phyloP scores from a whole-genome alignment of 2,888 invertebrate genomes.

The Keiferia lycopersicella region DNA sequence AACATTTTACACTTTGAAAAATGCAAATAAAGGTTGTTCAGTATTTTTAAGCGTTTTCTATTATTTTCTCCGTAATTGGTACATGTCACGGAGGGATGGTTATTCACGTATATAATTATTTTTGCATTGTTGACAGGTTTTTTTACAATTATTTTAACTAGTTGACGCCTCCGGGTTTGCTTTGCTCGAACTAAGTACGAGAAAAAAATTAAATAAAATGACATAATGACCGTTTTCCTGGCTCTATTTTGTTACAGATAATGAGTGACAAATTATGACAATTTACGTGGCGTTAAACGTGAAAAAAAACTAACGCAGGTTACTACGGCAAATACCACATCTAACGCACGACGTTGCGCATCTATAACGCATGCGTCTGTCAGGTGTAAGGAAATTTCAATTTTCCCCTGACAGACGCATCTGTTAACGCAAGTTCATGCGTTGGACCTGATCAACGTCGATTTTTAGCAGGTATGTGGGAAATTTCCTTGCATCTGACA shows the following conservation, averaged over 20 bases:
- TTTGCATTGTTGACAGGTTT: conserved; percentile 33
- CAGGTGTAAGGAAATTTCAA: too few relatives aligned
- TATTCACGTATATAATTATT: conserved; percentile 36
- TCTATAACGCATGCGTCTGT: too few relatives aligned
- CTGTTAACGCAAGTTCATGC: too few relatives aligned
- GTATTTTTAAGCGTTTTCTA: conserved; percentile 37
- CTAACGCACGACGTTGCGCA: too few relatives aligned
- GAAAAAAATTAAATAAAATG: background rate
- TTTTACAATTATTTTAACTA: conserved; percentile 11
- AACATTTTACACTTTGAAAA: background rate
- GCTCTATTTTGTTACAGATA: background rate
- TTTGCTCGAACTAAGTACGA: conserved; percentile 4
- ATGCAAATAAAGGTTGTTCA: conserved; percentile 11
- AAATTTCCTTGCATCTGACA: too few relatives aligned
- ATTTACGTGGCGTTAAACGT: background rate
- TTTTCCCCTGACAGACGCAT: too few relatives aligned
- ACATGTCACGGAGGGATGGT: conserved; percentile 31
- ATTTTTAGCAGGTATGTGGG: too few relatives aligned
- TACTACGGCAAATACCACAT: too few relatives aligned
- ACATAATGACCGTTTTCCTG: background rate
- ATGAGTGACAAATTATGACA: background rate
- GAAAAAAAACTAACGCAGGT: background rate
- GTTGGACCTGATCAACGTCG: too few relatives aligned
- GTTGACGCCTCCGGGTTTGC: background rate
- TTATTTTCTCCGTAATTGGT: conserved; percentile 44